Evolutionary conservation across 2,888 invertebrate species (phyloP).

Genomic region (Nowickia ferox): DNA sequence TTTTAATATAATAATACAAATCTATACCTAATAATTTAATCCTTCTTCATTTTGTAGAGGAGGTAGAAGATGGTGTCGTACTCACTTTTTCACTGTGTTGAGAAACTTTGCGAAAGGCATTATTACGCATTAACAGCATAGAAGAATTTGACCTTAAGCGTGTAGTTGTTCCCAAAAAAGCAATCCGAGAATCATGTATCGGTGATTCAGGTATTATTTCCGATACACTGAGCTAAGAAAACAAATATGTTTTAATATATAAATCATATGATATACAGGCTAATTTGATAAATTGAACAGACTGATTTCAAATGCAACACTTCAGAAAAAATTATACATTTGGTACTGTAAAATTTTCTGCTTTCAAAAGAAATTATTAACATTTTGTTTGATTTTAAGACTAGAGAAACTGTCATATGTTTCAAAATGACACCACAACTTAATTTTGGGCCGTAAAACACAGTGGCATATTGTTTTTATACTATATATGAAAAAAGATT

Average conservation of each 20-base stretch:
- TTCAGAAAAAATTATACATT: no score
- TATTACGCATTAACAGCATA: slow-evolving; percentile 48
- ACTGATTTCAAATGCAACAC: no score
- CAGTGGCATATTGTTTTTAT: no score
- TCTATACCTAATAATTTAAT: slow-evolving; percentile 68
- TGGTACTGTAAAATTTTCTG: no score
- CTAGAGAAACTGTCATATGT: no score
- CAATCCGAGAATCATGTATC: slow-evolving; percentile 58
- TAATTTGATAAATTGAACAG: no score
- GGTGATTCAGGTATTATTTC: slow-evolving; percentile 80
- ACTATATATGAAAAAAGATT: no score
- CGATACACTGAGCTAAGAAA: slow-evolving; percentile 75
- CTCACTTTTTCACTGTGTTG: slow-evolving; percentile 74
- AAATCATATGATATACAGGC: background rate
- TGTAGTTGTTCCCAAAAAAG: slow-evolving; percentile 37
- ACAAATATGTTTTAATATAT: no score
- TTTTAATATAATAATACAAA: slow-evolving; percentile 12
- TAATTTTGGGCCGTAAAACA: no score
- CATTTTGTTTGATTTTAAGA: no score
- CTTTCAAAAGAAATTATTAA: no score
- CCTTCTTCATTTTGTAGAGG: slow-evolving; percentile 73
- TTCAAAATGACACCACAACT: no score
- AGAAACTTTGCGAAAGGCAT: slow-evolving; percentile 38
- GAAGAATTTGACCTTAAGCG: slow-evolving; percentile 43
- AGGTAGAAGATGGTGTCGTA: slow-evolving; percentile 65